Conservation (phyloP, 92 coral and sea anemone genomes). For the Phenganax stokvisi region DNA sequence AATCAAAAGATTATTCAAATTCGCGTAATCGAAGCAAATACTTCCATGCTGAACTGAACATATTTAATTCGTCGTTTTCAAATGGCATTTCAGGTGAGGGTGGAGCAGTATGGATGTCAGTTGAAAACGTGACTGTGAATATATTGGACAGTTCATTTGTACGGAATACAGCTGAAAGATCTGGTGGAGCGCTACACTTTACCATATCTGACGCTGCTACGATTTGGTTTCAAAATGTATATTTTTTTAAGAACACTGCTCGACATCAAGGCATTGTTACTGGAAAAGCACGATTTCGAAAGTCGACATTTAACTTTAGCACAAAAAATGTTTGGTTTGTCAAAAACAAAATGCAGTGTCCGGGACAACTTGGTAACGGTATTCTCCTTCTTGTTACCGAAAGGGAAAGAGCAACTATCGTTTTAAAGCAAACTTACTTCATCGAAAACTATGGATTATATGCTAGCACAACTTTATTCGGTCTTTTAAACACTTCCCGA, state of each 20-base stretch:
- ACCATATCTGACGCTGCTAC: background rate
- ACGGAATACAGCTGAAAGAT: constrained; percentile 15
- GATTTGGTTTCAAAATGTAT: constrained; percentile 13
- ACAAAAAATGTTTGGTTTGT: constrained; percentile 25
- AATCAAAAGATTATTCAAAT: background rate
- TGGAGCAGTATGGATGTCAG: constrained; percentile 6
- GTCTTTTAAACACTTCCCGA: background rate
- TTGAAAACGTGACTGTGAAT: background rate
- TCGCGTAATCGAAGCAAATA: background rate
- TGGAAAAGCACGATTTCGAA: background rate
- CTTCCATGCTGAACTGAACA: background rate
- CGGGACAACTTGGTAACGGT: background rate
- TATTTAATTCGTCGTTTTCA: constrained; percentile 31
- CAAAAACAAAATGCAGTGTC: background rate
- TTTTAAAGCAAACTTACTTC: background rate
- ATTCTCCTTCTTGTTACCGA: background rate
- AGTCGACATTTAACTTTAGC: constrained; percentile 20
- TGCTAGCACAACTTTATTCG: background rate
- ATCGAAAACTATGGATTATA: background rate
- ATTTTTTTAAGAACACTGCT: constrained; percentile 18
- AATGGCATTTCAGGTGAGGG: constrained; percentile 9
- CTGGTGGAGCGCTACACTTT: background rate
- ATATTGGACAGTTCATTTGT: background rate
- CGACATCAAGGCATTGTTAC: constrained; percentile 16
- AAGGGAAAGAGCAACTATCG: background rate